Evolutionary conservation across 2,888 invertebrate species (phyloP).

Genomic region (Pantelozetes paolii): DNA sequence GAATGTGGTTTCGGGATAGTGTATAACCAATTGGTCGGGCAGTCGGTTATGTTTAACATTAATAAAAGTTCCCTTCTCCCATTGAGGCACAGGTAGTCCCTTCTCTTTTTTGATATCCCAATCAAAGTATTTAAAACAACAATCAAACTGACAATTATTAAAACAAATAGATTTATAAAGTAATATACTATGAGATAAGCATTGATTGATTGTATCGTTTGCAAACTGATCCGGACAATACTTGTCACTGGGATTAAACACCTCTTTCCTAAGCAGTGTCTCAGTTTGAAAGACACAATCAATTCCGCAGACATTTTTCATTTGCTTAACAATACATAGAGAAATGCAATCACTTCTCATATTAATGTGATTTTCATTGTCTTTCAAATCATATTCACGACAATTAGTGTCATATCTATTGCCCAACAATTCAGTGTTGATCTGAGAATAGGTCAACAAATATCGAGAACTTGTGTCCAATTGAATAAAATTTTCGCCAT

Average conservation of each 20-base stretch:
- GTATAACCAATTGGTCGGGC: neutral
- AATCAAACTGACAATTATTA: neutral
- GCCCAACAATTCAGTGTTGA: neutral
- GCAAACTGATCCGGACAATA: neutral
- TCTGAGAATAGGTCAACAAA: neutral
- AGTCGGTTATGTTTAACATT: constrained; percentile 2
- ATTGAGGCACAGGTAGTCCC: neutral
- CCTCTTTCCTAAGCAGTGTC: neutral
- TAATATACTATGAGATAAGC: neutral
- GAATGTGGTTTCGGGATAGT: neutral
- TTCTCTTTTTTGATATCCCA: neutral
- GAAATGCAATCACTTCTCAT: constrained; percentile 2
- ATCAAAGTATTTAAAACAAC: neutral
- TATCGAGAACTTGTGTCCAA: neutral
- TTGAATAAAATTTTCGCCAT: neutral
- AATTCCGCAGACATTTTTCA: neutral
- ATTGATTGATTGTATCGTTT: neutral
- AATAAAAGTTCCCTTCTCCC: neutral
- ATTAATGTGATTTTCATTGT: neutral
- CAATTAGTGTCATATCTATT: neutral
- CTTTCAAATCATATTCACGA: neutral
- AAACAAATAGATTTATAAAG: constrained; percentile 4
- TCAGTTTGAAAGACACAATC: constrained; percentile 2
- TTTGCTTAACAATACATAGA: neutral
- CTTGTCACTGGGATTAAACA: neutral